These are phyloP conservation scores for Ptiloglossa arizonensis DNA, from an alignment of 1,140 invertebrate genomes.

Conservation along the genomic window DNA sequence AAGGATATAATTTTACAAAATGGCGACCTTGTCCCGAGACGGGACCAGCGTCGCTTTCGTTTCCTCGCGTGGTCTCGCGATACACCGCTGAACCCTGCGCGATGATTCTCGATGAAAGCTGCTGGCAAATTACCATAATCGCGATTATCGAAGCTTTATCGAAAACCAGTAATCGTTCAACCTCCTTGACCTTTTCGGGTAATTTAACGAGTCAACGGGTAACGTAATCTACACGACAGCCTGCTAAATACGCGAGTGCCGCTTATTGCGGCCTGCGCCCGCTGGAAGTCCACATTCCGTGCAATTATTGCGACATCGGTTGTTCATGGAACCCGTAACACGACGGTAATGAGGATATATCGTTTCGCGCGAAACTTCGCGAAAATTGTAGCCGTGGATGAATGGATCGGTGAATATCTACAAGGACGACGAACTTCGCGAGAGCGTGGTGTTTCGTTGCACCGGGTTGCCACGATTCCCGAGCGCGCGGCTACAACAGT, in stretches of 20 bases:
- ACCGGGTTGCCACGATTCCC: too few species aligned
- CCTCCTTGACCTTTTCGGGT: slow-evolving; percentile 36
- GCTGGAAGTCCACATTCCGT: slow-evolving; percentile 38
- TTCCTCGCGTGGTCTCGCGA: too few species aligned
- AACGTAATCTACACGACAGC: slow-evolving; percentile 39
- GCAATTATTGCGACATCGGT: slow-evolving; percentile 38
- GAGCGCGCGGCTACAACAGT: too few species aligned
- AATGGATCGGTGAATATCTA: not conserved
- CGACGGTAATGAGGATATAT: slow-evolving; percentile 18
- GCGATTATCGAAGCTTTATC: slow-evolving; percentile 8
- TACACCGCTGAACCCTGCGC: not conserved
- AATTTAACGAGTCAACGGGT: slow-evolving; percentile 37
- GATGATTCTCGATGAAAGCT: not conserved
- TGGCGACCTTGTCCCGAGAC: too few species aligned
- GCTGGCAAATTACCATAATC: not conserved
- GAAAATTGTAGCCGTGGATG: not conserved
- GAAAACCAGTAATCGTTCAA: slow-evolving; percentile 31
- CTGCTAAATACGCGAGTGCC: slow-evolving; percentile 35
- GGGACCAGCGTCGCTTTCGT: too few species aligned
- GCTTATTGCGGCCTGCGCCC: slow-evolving; percentile 24
- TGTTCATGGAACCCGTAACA: slow-evolving; percentile 27
- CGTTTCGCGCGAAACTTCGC: slow-evolving; percentile 8
- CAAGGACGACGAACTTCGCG: too few species aligned
- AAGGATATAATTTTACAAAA: too few species aligned
- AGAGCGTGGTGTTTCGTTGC: too few species aligned